Evolutionary conservation across 2,888 invertebrate species (phyloP).

Genomic region (Tinea semifulvella): DNA sequence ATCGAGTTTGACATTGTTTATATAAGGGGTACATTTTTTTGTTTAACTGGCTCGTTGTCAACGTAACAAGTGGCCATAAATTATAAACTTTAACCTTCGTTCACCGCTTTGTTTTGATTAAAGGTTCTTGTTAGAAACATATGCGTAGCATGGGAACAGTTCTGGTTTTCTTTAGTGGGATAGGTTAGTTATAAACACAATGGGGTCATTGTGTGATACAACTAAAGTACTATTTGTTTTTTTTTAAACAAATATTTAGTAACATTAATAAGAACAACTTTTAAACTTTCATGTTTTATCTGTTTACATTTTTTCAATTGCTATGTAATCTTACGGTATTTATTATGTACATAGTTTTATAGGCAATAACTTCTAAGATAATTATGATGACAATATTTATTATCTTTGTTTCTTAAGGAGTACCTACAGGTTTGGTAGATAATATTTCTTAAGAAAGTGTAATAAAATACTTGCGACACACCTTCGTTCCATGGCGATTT

Average conservation of each 20-base stretch:
- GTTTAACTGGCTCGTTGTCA: slow-evolving; percentile 40
- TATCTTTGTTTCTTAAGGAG: too few species aligned
- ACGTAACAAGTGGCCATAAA: slow-evolving; percentile 56
- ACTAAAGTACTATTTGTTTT: background rate
- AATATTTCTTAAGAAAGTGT: background rate
- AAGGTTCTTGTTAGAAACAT: slow-evolving; percentile 38
- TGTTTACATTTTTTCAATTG: too few species aligned
- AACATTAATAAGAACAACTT: too few species aligned
- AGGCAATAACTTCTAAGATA: too few species aligned
- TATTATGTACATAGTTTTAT: too few species aligned
- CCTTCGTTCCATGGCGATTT: slow-evolving; percentile 1
- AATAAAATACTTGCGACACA: slow-evolving; percentile 6
- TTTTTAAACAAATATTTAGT: too few species aligned
- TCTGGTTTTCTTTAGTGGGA: slow-evolving; percentile 22
- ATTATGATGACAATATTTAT: too few species aligned
- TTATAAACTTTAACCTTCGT: slow-evolving; percentile 58
- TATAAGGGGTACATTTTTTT: slow-evolving; percentile 37
- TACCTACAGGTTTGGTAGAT: too few species aligned
- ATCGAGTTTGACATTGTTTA: slow-evolving; percentile 44
- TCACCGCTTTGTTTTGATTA: slow-evolving; percentile 49
- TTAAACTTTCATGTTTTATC: too few species aligned
- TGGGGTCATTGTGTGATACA: slow-evolving; percentile 3
- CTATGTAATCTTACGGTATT: too few species aligned
- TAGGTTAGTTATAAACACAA: slow-evolving; percentile 24
- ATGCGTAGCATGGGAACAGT: slow-evolving; percentile 54